Conservation (phyloP, 2,113 vertebrate species). For the Aramus guarauna region DNA sequence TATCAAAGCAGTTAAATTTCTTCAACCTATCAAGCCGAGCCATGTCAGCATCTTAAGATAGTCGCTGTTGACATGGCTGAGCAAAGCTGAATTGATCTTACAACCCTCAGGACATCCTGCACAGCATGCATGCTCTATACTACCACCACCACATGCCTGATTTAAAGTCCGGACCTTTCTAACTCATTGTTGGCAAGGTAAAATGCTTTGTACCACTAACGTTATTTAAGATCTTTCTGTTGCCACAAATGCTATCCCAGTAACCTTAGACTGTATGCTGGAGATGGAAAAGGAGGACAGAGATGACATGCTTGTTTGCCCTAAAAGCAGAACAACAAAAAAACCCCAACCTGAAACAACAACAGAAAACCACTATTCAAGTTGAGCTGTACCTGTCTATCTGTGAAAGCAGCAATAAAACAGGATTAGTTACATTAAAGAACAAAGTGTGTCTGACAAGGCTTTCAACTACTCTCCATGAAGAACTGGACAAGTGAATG, state of each 20-base stretch:
- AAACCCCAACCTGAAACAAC: not conserved
- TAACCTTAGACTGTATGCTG: not conserved
- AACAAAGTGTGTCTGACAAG: not conserved
- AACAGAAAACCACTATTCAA: not conserved
- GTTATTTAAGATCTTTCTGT: not conserved
- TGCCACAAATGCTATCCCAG: not conserved
- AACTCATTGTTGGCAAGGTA: not conserved
- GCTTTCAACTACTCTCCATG: not conserved
- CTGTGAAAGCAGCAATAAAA: not conserved
- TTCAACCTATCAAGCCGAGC: conserved; percentile 67
- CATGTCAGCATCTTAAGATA: conserved; percentile 70
- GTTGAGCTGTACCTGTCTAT: not conserved
- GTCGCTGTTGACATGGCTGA: conserved; percentile 53
- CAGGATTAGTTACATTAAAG: not conserved
- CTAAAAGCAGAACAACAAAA: not conserved
- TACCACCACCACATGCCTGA: not conserved
- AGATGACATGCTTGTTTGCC: not conserved
- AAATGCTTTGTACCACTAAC: not conserved
- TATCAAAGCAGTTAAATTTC: conserved; percentile 77
- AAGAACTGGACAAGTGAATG: not conserved
- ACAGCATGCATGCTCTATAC: not conserved
- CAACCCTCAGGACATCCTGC: conserved; percentile 44
- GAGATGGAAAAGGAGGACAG: not conserved
- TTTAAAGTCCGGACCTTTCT: conserved; percentile 52
- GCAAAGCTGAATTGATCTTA: conserved; percentile 71